These are phyloP conservation scores for Lepidurus couesii DNA, from an alignment of 1,140 invertebrate genomes.

Conservation along the genomic window DNA sequence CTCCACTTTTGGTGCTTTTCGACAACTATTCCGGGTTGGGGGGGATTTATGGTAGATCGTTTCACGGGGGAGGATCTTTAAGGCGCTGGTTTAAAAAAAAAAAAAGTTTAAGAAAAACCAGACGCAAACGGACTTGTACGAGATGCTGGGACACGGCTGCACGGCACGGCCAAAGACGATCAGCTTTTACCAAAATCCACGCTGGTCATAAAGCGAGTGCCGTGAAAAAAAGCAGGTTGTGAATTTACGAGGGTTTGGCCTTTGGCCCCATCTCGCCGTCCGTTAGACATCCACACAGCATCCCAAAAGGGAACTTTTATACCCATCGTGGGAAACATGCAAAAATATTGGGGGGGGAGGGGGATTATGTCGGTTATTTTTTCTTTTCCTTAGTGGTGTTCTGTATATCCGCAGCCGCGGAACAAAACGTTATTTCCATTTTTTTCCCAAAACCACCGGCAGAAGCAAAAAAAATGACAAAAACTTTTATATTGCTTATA, in stretches of 20 bases:
- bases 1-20: not conserved
- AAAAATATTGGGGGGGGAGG: not conserved
- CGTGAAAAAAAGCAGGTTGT: conserved; percentile 16
- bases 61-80: not conserved
- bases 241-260: conserved; percentile 21
- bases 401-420: too few species aligned
- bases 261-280: conserved; percentile 13
- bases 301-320: not conserved
- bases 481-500: too few species aligned
- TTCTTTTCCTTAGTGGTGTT: too few species aligned
- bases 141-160: not conserved
- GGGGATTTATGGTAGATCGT: not conserved
- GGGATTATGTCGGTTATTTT: too few species aligned
- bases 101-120: conserved; percentile 1
- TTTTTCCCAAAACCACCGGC: too few species aligned
- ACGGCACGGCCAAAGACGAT: not conserved
- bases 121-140: not conserved
- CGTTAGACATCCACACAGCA: not conserved
- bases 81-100: not conserved
- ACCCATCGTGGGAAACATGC: conserved; percentile 17
- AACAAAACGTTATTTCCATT: too few species aligned
- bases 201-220: conserved; percentile 20
- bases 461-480: too few species aligned
- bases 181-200: conserved; percentile 22
- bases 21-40: not conserved